Conservation (phyloP, 2,888 invertebrate species). For the Ophion costatus region DNA sequence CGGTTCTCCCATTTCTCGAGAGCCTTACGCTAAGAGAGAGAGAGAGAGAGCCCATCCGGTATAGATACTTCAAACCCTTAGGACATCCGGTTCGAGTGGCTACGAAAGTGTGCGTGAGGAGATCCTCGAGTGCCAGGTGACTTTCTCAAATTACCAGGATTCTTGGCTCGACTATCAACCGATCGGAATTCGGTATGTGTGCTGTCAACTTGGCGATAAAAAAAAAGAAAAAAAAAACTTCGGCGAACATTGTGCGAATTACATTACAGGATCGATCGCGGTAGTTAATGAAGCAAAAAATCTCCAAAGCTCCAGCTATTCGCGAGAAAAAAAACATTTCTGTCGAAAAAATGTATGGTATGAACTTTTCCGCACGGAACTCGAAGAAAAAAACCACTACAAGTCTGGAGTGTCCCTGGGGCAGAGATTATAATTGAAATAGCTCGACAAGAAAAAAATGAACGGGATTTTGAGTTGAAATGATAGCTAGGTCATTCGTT, state of each 20-base stretch:
- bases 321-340: not conserved
- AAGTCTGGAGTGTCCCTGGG: not conserved
- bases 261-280: not conserved
- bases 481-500: too few relatives aligned
- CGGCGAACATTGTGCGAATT: not conserved
- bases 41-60: slow-evolving; percentile 51
- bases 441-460: not conserved
- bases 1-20: slow-evolving; percentile 53
- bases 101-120: slow-evolving; percentile 1
- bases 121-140: slow-evolving; percentile 66
- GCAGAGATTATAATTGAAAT: not conserved
- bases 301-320: not conserved
- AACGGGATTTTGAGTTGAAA: too few relatives aligned
- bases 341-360: not conserved
- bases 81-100: slow-evolving; percentile 59
- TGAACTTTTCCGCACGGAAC: not conserved
- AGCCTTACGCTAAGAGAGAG: slow-evolving; percentile 27
- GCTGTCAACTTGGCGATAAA: not conserved
- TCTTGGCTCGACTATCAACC: slow-evolving; percentile 34
- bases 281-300: not conserved
- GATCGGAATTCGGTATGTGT: slow-evolving; percentile 10
- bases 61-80: slow-evolving; percentile 48
- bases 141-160: slow-evolving; percentile 64
- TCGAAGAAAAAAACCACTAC: not conserved
- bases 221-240: not conserved